phyloP scores from a whole-genome alignment of 2,797 vertebrate genomes.

The Notolabrus celidotus region DNA sequence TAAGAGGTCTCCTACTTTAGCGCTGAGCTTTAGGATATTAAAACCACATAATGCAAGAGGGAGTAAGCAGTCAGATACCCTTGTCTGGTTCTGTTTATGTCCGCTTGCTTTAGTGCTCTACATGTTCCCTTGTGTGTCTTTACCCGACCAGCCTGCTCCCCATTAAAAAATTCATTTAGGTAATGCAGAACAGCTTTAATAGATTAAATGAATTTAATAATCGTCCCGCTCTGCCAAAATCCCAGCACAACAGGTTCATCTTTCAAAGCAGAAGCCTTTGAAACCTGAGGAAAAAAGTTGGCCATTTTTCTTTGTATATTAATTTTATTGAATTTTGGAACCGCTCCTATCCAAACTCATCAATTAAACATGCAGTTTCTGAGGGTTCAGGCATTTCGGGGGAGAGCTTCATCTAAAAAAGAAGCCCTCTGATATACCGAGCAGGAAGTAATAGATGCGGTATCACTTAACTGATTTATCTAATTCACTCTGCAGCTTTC shows the following conservation, averaged over 20 bases:
- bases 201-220: slow-evolving; percentile 84
- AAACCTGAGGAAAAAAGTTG: slow-evolving; percentile 54
- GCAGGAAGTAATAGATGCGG: slow-evolving; percentile 33
- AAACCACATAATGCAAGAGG: slow-evolving; percentile 63
- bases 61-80: slow-evolving; percentile 53
- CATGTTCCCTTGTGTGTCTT: slow-evolving; percentile 61
- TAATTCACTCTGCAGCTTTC: slow-evolving; percentile 13
- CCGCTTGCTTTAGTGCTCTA: slow-evolving; percentile 62
- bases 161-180: slow-evolving; percentile 76
- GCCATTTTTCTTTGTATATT: slow-evolving; percentile 60
- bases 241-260: slow-evolving; percentile 72
- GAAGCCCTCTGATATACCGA: slow-evolving; percentile 17
- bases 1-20: slow-evolving; percentile 30
- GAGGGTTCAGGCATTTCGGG: slow-evolving; percentile 35
- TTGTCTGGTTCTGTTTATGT: slow-evolving; percentile 73
- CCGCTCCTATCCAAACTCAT: slow-evolving; percentile 57
- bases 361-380: slow-evolving; percentile 59
- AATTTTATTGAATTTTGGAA: slow-evolving; percentile 64
- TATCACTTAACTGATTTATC: slow-evolving; percentile 39
- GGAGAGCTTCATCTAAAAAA: slow-evolving; percentile 33
- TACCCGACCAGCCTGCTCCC: slow-evolving; percentile 59
- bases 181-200: slow-evolving; percentile 83
- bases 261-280: slow-evolving; percentile 75
- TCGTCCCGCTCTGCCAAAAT: slow-evolving; percentile 66
- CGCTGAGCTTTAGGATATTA: slow-evolving; percentile 65